phyloP scores from a whole-genome alignment of 2,888 invertebrate genomes.

The Cepaea hortensis region DNA sequence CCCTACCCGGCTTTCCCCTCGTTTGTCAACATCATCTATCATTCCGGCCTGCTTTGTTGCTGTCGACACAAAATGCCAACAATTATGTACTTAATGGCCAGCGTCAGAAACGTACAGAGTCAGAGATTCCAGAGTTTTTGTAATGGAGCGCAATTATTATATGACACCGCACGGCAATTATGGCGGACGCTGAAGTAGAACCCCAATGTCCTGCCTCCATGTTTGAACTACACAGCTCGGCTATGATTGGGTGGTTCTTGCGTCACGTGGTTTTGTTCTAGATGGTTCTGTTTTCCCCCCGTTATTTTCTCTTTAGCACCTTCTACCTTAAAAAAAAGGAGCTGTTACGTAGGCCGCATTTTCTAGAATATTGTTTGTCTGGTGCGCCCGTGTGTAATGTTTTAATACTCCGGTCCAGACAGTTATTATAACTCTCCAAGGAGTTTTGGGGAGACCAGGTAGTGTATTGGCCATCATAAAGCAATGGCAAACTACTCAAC shows the following conservation, averaged over 20 bases:
- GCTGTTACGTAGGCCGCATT: too few species aligned
- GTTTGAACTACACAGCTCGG: neutral
- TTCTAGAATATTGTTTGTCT: too few species aligned
- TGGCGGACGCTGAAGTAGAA: slow-evolving; percentile 18
- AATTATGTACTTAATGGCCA: slow-evolving; percentile 34
- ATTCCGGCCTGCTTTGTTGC: neutral
- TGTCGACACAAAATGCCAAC: slow-evolving; percentile 15
- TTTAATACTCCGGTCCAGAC: too few species aligned
- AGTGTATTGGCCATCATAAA: too few species aligned
- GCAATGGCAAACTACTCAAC: too few species aligned
- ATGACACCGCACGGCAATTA: slow-evolving; percentile 37
- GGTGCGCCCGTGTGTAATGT: too few species aligned
- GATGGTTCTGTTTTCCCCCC: neutral
- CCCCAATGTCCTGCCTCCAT: neutral
- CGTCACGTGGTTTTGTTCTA: neutral
- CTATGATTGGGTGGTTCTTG: neutral
- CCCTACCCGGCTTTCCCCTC: neutral
- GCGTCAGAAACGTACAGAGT: neutral
- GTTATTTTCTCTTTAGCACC: too few species aligned
- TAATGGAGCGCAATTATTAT: slow-evolving; percentile 35
- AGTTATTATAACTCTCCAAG: too few species aligned
- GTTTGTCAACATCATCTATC: neutral
- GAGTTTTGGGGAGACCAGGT: too few species aligned
- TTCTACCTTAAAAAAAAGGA: too few species aligned
- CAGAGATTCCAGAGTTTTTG: slow-evolving; percentile 14